Base-by-base conservation (phyloP, 2,888 invertebrate species). In the Spilarctia lutea region DNA sequence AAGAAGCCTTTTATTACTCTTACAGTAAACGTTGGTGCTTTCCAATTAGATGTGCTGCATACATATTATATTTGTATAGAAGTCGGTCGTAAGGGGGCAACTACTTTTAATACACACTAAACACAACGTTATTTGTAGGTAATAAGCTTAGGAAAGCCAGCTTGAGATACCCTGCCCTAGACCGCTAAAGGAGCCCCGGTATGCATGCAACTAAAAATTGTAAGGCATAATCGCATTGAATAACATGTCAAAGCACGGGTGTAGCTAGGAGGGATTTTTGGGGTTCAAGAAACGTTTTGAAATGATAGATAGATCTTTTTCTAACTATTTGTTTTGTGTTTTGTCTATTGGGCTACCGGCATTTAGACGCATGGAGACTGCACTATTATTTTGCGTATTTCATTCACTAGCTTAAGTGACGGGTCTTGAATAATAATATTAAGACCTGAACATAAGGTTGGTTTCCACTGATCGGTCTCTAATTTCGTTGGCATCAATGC, bases 181-280 rank as follows among this genome's bases (percentile, higher is more conserved):
- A 56, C n/a, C 24, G n/a, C n/a, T 8, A 56, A n/a, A 10, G 1
- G 27, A 16, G 4, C 13, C 11, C 27, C 0, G 56, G 3, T 27
- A 60, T 60, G 27, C 27, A 13, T 60, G 16, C 60, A 60, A 60
- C 60, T 60, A 60, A 27, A 13, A 7, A 63, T 18, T 63, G 18
- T 63, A 63, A 63, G 30, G 30, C 63, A 63, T 33, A 65, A 68
- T 67, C 79, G 75, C 73, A 85, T 84, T 79, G 79, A 83, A 83
- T 74, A 75, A 72, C 68, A 39, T 65, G 75, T 73, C 68, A 68
- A 8, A 69, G 73, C 13, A 72, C 39, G 39, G 11, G 39, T 39
- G 39, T 39, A 39, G 39, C 39, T 10, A 39, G 39, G 11, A 7
- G 10, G 39, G 39, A 39, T 39, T 39, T 39, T 39, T 39, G 39